These are phyloP conservation scores for Fregata magnificens DNA, from an alignment of 2,113 vertebrate genomes.

Conservation along the genomic window DNA sequence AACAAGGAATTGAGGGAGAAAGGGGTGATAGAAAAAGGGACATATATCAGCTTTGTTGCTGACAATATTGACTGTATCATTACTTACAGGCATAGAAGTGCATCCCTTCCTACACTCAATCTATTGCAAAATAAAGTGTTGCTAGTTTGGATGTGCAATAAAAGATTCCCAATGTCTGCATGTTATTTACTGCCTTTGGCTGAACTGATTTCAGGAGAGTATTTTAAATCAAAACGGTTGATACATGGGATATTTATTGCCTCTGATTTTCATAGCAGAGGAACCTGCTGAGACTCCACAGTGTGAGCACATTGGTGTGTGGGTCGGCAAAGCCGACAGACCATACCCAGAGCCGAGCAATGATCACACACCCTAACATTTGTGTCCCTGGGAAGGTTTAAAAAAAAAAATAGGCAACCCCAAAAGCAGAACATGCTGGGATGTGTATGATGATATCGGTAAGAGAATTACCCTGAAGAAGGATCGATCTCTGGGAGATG, in stretches of 20 bases:
- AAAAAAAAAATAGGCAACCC: not conserved
- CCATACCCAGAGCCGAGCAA: not conserved
- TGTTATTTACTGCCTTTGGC: not conserved
- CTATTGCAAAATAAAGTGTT: not conserved
- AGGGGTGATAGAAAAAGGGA: not conserved
- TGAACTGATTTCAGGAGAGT: not conserved
- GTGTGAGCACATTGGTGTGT: not conserved
- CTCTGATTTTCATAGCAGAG: not conserved
- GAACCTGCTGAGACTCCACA: not conserved
- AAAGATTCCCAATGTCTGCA: not conserved
- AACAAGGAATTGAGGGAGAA: not conserved
- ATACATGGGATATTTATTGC: not conserved
- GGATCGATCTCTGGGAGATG: not conserved
- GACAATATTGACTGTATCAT: not conserved
- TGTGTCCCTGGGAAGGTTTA: not conserved
- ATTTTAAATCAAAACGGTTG: not conserved
- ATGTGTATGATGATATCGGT: fast-evolving
- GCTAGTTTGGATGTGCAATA: not conserved
- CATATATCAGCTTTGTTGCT: not conserved
- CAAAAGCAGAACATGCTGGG: not conserved
- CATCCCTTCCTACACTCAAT: not conserved
- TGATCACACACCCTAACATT: not conserved
- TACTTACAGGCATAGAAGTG: not conserved
- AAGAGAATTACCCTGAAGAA: not conserved
- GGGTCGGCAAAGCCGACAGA: not conserved